Evolutionary conservation across 2,888 invertebrate species (phyloP).

Genomic region (Sinotaia quadrata): DNA sequence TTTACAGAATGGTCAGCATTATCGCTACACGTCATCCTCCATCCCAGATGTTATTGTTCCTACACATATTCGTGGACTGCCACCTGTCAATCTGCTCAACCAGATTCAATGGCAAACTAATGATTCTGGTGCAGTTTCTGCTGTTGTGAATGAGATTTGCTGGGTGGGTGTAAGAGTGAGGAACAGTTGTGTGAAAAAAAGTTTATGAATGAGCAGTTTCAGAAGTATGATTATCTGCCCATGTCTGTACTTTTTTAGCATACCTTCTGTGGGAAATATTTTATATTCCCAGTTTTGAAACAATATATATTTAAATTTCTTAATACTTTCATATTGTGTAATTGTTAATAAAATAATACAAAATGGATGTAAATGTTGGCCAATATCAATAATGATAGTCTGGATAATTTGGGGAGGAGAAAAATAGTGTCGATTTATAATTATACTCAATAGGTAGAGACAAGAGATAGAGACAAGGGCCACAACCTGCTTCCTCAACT

Average conservation of each 20-base stretch:
- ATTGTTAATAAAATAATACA: no score
- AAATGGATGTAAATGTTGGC: no score
- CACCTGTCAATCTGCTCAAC: constrained; percentile 17
- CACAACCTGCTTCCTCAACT: constrained; percentile 30
- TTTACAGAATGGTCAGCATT: constrained; percentile 5
- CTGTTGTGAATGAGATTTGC: neutral
- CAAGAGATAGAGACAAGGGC: constrained; percentile 27
- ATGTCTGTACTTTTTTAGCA: neutral
- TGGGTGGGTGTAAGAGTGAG: neutral
- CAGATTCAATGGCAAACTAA: constrained; percentile 27
- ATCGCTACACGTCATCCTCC: neutral
- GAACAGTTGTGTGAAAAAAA: neutral
- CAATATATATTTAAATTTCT: no score
- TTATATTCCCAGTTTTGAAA: no score
- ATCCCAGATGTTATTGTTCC: constrained; percentile 43
- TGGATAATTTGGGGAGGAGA: no score
- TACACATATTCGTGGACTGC: constrained; percentile 35
- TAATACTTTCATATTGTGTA: no score
- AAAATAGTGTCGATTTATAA: no score
- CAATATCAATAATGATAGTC: no score
- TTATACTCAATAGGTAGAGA: constrained; percentile 30
- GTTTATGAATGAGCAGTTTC: neutral
- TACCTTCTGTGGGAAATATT: neutral
- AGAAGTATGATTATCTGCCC: neutral
- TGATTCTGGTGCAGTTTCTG: neutral